These are phyloP conservation scores for Sinocyclocheilus anophthalmus DNA, from an alignment of 2,113 vertebrate species.

Conservation along the genomic window DNA sequence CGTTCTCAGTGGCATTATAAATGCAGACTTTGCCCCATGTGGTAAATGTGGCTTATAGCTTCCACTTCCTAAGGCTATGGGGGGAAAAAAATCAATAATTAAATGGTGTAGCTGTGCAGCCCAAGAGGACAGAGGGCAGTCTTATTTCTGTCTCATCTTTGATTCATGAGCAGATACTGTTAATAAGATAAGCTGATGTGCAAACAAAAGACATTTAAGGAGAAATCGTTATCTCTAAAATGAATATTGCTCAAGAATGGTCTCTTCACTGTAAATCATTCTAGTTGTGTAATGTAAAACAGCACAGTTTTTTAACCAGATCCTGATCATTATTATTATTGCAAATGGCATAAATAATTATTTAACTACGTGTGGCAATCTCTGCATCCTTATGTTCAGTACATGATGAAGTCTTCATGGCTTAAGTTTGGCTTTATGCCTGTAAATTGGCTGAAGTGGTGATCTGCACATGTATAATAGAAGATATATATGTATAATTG, in stretches of 20 bases:
- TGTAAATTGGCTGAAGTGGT: conserved; percentile 30
- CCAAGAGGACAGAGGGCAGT: conserved; percentile 31
- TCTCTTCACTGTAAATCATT: not conserved
- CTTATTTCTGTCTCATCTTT: conserved; percentile 43
- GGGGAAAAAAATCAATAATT: conserved; percentile 49
- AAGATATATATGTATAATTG: conserved; percentile 52
- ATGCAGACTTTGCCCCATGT: conserved; percentile 41
- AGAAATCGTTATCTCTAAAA: not conserved
- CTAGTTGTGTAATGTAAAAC: not conserved
- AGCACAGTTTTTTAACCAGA: not conserved
- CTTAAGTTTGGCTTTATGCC: not conserved
- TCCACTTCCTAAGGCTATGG: conserved; percentile 47
- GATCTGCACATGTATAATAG: conserved; percentile 45
- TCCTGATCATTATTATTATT: not conserved
- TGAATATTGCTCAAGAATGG: not conserved
- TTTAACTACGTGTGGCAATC: not conserved
- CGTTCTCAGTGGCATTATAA: conserved; percentile 22
- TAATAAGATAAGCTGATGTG: conserved; percentile 4
- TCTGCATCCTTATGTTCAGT: not conserved
- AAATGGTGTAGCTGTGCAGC: conserved; percentile 41
- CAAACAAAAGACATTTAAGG: not conserved
- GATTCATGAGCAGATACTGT: conserved; percentile 44
- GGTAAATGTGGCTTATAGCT: conserved; percentile 27
- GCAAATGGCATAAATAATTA: not conserved
- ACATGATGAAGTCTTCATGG: not conserved